Evolutionary conservation across 2,888 invertebrate species (phyloP), one percentile per base, ranked within the genome.

Genomic region (Philereme vetulata): DNA sequence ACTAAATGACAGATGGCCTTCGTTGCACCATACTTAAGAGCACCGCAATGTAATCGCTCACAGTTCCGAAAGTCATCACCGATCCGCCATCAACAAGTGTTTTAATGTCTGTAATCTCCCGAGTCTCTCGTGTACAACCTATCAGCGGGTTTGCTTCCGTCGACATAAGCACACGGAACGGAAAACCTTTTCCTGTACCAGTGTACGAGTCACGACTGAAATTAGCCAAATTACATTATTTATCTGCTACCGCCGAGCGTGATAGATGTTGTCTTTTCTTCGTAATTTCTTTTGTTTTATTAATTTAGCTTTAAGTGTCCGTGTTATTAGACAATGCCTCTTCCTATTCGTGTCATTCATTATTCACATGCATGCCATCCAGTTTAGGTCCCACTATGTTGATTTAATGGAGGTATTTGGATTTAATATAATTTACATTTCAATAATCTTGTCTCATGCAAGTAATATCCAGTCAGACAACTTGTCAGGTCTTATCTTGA

Each of bases 91-190:
- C 82, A 85, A 83, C 84, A 79, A 81, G 81, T 82, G 76, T 76
- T 80, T 75, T 85, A 84, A 85, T 85, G 77, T 73, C 71, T 66
- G 78, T 82, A 84, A 87, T 88, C 83, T 80, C 72, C 72, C 69
- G 69, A 82, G 78, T 78, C 75, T 72, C 74, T 82, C 81, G 78
- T 83, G 80, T 71, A 71, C 72, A 72, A 70, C 71, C 74, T 79
- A 80, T 80, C 82, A 84, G 80, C 71, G 76, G 70, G 70, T 63
- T 64, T 65, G 75, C 84, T 86, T 89, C 88, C 88, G 86, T 82
- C 76, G 70, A 71, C 70, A 71, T 71, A 69, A 74, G 72, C 71
- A 72, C 64, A 70, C 75, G 68, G 72, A 80, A 80, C 75, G 68
- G 72, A 80, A 80, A 79, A 79, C 72, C 72, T 74, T 78, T 80